Percentiles rank a stretch among this genome's conserved stretches.
Evolutionary conservation across 2,888 invertebrate species (phyloP).

Genomic region (Morinoia aosen): DNA sequence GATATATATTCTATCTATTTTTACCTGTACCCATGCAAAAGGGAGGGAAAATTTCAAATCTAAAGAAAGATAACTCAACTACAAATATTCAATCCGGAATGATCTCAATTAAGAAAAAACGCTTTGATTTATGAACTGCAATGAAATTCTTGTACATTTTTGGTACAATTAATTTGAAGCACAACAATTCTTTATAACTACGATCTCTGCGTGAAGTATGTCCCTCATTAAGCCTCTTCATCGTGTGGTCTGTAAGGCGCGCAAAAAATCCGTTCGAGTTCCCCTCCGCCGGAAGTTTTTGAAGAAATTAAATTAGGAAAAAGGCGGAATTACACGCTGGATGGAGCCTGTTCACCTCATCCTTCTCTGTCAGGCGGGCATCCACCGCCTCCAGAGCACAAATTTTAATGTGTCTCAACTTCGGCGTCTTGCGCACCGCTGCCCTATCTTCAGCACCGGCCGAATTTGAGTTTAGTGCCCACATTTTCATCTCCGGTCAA

Average conservation of each 20-base stretch:
- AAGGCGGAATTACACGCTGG: background rate
- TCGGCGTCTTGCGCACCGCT: background rate
- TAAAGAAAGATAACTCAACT: too few relatives aligned
- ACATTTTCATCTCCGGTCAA: background rate
- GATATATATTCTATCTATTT: too few relatives aligned
- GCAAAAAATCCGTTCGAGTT: background rate
- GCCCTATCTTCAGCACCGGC: background rate
- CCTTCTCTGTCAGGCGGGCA: background rate
- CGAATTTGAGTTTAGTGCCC: background rate
- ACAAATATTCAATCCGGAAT: too few relatives aligned
- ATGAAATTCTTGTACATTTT: too few relatives aligned
- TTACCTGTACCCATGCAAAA: too few relatives aligned
- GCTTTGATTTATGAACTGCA: too few relatives aligned
- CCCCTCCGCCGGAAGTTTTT: slow-evolving; percentile 19
- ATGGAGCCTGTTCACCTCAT: background rate
- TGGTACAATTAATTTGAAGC: background rate
- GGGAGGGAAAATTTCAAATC: too few relatives aligned
- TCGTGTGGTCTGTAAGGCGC: background rate
- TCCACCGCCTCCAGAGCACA: background rate
- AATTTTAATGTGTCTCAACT: background rate
- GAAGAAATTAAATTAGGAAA: slow-evolving; percentile 5
- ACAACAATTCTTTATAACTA: background rate
- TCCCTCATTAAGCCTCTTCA: background rate
- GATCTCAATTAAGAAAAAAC: too few relatives aligned
- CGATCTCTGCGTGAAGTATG: background rate